Percentiles rank a stretch among this genome's conserved stretches.
phyloP scores from a whole-genome alignment of 2,888 invertebrate genomes.

The Nomada lathburiana region DNA sequence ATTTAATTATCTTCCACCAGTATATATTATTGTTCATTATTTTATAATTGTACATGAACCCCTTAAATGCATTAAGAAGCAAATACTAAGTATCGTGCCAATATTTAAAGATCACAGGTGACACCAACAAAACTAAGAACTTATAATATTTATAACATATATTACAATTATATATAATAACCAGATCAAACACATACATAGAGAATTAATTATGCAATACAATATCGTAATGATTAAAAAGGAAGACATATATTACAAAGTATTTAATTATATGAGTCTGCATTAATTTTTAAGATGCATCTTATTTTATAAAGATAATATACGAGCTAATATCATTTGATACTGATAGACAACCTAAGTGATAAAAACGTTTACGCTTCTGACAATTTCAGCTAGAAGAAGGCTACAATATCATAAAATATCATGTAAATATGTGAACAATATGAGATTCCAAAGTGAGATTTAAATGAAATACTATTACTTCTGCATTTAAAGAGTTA shows the following conservation, averaged over 20 bases:
- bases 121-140: background rate
- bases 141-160: background rate
- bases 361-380: background rate
- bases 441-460: background rate
- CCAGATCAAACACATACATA: background rate
- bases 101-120: slow-evolving; percentile 9
- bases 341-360: background rate
- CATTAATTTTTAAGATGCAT: background rate
- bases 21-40: slow-evolving; percentile 14
- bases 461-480: slow-evolving; percentile 1
- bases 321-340: background rate
- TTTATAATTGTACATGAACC: slow-evolving; percentile 16
- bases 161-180: slow-evolving; percentile 9
- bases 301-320: background rate
- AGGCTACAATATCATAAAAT: background rate
- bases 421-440: background rate
- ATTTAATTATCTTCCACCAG: slow-evolving; percentile 9
- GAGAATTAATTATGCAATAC: background rate
- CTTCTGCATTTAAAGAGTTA: slow-evolving; percentile 37
- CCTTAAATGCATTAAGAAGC: slow-evolving; percentile 33
- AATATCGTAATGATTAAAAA: slow-evolving; percentile 11
- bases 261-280: background rate
- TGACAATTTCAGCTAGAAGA: background rate
- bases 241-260: slow-evolving; percentile 10
- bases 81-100: background rate